Conservation (phyloP, 2,797 vertebrate species). For the Numenius phaeopus region DNA sequence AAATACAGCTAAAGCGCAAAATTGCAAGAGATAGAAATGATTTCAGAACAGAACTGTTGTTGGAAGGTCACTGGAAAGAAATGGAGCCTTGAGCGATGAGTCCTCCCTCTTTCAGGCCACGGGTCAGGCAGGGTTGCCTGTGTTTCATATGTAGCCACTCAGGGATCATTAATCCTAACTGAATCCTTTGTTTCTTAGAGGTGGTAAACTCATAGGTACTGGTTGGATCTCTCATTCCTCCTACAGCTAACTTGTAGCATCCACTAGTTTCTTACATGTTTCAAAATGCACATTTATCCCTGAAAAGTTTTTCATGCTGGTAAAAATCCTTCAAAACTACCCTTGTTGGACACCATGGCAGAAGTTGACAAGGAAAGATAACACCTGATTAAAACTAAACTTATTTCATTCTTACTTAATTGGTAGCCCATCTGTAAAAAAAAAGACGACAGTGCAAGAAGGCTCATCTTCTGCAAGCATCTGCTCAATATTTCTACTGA, state of each 20-base stretch:
- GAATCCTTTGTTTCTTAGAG: not conserved
- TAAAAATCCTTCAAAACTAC: not conserved
- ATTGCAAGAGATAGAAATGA: conserved; percentile 21
- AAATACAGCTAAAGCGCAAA: not conserved
- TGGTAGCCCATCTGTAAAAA: not conserved
- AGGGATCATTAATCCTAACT: not conserved
- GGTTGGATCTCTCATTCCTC: not conserved
- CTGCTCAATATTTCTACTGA: not conserved
- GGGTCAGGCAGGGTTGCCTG: not conserved
- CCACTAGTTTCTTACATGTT: not conserved
- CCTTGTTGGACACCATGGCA: not conserved
- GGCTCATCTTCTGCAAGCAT: not conserved
- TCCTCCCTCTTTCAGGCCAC: not conserved
- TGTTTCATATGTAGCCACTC: not conserved
- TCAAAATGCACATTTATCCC: not conserved
- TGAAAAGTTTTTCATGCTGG: not conserved
- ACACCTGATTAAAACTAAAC: not conserved
- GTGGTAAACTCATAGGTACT: not conserved
- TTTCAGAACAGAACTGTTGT: conserved; percentile 16
- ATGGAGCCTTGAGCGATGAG: not conserved
- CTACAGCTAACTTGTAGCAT: not conserved
- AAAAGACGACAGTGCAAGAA: not conserved
- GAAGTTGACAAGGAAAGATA: not conserved
- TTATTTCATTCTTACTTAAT: not conserved
- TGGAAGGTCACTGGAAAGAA: conserved; percentile 41